These are phyloP conservation scores for Anguilla obscura DNA, from an alignment of 2,797 vertebrate species.

Conservation along the genomic window DNA sequence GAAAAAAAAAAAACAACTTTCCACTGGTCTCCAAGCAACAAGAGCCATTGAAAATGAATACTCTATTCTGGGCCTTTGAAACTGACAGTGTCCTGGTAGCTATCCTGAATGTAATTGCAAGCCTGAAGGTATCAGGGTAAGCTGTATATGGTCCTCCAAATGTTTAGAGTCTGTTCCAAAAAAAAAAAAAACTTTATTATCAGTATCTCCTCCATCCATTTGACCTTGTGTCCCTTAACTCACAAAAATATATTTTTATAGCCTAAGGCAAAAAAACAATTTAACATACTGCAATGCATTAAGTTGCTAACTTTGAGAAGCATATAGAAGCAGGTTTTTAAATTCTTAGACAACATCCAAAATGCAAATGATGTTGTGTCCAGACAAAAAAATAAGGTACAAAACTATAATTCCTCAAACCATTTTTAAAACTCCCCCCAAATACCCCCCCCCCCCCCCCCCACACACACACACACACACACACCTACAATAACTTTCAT, in stretches of 20 bases:
- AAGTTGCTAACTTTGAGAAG: background rate
- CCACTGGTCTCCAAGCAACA: conserved; percentile 50
- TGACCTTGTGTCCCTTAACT: conserved; percentile 24
- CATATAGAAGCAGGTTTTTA: background rate
- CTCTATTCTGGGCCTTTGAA: conserved; percentile 46
- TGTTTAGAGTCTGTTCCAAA: conserved; percentile 33
- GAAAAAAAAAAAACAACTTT: conserved; percentile 38
- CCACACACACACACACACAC: background rate
- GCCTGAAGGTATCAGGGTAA: conserved; percentile 47
- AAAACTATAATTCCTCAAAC: too few relatives aligned
- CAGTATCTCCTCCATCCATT: conserved; percentile 28
- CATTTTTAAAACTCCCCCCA: too few relatives aligned
- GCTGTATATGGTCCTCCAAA: conserved; percentile 44
- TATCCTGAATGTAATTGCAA: conserved; percentile 45
- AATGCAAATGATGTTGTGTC: background rate
- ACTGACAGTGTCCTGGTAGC: conserved; percentile 46
- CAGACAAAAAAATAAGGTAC: background rate
- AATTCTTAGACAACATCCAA: background rate
- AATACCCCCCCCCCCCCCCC: too few relatives aligned
- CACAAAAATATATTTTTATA: conserved; percentile 8
- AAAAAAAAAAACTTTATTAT: conserved; percentile 39
- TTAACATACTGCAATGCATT: background rate
- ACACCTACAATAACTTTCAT: background rate
- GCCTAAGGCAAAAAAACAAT: background rate
- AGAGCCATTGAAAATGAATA: conserved; percentile 53